Conservation (phyloP, 2,888 invertebrate genomes). For the Stenodema calcarata region DNA sequence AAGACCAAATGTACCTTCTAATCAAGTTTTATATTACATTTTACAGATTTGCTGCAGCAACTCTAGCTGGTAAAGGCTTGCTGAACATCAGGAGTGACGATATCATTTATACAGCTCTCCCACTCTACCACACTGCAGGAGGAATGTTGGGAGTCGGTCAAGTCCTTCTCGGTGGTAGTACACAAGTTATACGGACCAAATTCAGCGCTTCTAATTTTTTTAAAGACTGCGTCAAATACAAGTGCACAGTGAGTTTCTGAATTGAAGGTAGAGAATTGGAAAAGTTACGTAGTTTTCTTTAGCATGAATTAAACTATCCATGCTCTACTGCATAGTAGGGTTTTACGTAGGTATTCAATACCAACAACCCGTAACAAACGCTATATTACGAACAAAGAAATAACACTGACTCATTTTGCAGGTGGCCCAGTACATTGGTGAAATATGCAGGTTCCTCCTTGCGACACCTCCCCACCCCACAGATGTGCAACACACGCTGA, state of each 20-base stretch:
- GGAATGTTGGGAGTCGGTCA: constrained; percentile 64
- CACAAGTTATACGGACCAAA: constrained; percentile 62
- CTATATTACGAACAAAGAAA: not conserved
- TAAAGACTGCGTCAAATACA: constrained; percentile 63
- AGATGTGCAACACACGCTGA: constrained; percentile 74
- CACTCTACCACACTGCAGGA: constrained; percentile 64
- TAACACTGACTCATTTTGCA: constrained; percentile 59
- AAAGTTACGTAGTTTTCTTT: too few relatives aligned
- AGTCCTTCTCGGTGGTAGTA: constrained; percentile 61
- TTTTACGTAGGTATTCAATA: too few relatives aligned
- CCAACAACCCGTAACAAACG: too few relatives aligned
- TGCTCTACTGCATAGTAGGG: too few relatives aligned
- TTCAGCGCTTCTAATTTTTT: constrained; percentile 64
- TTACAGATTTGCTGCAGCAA: constrained; percentile 41
- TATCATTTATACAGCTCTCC: constrained; percentile 62
- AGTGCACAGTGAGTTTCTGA: constrained; percentile 61
- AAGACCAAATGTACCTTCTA: too few relatives aligned
- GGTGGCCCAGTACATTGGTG: constrained; percentile 89
- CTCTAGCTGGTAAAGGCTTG: constrained; percentile 32
- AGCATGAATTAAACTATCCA: too few relatives aligned
- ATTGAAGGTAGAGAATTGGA: too few relatives aligned
- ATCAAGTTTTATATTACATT: too few relatives aligned
- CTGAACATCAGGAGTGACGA: constrained; percentile 58
- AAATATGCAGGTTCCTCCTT: constrained; percentile 84
- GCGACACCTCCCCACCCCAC: constrained; percentile 70